Evolutionary conservation across 1,140 invertebrate genomes (phyloP), one percentile per base, ranked within the genome.

Genomic region (Dreissena rostriformis): DNA sequence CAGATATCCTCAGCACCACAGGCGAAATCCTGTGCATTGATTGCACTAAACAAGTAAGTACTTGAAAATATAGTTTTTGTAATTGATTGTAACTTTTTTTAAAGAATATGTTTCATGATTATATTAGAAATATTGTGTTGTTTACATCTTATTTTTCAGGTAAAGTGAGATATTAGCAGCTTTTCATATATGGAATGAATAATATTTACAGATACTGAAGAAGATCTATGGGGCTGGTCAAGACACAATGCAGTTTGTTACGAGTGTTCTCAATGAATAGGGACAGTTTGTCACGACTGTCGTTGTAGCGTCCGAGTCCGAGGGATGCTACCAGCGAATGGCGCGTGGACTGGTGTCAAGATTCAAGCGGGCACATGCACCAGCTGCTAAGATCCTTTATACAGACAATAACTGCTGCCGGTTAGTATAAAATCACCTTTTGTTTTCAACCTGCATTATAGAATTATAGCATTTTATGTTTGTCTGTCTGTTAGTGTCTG

Each of bases 1-100:
- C 61, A n/a, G 19, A 19, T n/a, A 63, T 63, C 7, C 61, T 63
- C 2, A 63, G 61, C 24, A 63, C 61, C 2, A 63, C 61, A 5
- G 61, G 61, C 19, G 61, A 63, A 63, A 63, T 63, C 61, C 61
- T 63, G 61, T 63, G 61, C 24, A 63, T 63, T 63, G 61, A 63
- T 11, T 2, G 61, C 61, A 5, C 61, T n/a, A n/a, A n/a, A n/a
- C n/a, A n/a, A n/a, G 19, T n/a, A 63, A 24, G 19, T n/a, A 24
- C 19, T 63, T 24, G 24, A 24, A 19, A 19, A n/a, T 24, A 63
- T 63, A 63, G 24, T n/a, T n/a, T 63, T 63, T 63, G 2, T 39
- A 39, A 39, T 39, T 39, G 39, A 39, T 39, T 39, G 39, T 39
- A 5, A 39, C 39, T 8, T 8, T 39, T 39, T 39, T 39, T 5